These are phyloP conservation scores for Venusia cambrica DNA, from an alignment of 2,888 invertebrate genomes.

Conservation along the genomic window DNA sequence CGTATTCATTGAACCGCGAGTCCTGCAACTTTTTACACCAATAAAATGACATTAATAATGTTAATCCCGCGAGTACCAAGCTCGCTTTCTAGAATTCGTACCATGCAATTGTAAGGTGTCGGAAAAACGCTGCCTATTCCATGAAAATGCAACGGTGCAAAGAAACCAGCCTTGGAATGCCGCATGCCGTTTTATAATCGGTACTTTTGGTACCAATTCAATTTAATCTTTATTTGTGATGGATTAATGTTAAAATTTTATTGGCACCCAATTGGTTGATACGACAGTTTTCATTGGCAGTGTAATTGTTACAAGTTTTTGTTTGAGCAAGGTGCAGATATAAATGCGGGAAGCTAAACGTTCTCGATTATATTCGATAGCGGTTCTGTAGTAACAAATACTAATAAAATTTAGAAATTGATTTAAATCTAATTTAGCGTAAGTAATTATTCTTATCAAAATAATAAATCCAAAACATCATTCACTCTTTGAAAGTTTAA, in stretches of 20 bases:
- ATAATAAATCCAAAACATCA: too few species aligned
- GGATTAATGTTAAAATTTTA: constrained; percentile 62
- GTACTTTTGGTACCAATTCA: constrained; percentile 51
- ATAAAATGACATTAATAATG: constrained; percentile 44
- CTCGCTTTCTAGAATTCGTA: constrained; percentile 77
- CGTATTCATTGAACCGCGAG: constrained; percentile 4
- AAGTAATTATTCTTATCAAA: too few species aligned
- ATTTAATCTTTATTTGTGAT: constrained; percentile 60
- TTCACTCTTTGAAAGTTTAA: too few species aligned
- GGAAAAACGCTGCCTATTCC: constrained; percentile 76
- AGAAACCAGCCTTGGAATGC: constrained; percentile 74
- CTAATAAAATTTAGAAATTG: constrained; percentile 9
- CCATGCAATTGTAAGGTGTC: constrained; percentile 77
- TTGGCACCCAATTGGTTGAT: constrained; percentile 56
- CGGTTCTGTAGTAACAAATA: constrained; percentile 18
- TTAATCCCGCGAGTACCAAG: constrained; percentile 38
- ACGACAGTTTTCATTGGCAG: constrained; percentile 53
- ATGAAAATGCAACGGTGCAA: constrained; percentile 73
- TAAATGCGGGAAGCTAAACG: constrained; percentile 55
- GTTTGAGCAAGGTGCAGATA: constrained; percentile 74
- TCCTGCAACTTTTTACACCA: constrained; percentile 13
- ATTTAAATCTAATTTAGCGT: too few species aligned
- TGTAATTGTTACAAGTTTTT: constrained; percentile 79
- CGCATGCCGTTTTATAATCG: constrained; percentile 60
- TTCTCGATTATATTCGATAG: constrained; percentile 47